These are phyloP conservation scores for Delichon dasypus DNA, from an alignment of 2,797 vertebrate genomes.

Conservation along the genomic window DNA sequence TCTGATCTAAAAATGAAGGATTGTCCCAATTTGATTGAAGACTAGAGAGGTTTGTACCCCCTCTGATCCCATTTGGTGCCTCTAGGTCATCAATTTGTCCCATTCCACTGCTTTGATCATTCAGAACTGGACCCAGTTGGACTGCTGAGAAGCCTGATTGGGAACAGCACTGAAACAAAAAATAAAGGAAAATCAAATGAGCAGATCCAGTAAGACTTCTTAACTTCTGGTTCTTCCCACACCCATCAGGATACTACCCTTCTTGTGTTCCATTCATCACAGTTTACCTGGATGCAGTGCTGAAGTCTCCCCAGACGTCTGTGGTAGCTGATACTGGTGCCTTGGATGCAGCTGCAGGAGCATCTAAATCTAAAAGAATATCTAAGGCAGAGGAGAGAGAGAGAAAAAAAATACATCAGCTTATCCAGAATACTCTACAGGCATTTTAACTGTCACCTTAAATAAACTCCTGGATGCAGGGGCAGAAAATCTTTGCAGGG, in stretches of 20 bases:
- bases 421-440: not conserved
- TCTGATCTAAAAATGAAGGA: conserved; percentile 47
- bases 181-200: conserved; percentile 3
- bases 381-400: conserved; percentile 64
- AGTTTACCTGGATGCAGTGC: conserved; percentile 84
- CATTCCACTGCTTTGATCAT: conserved; percentile 19
- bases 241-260: not conserved
- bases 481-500: not conserved
- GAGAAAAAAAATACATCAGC: no score
- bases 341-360: conserved; percentile 80
- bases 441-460: not conserved
- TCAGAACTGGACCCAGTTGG: conserved; percentile 93
- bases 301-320: conserved; percentile 94
- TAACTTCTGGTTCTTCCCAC: not conserved
- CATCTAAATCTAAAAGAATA: conserved; percentile 87
- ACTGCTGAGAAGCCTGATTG: conserved; percentile 79
- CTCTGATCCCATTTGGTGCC: conserved; percentile 57
- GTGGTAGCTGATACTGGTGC: conserved; percentile 67
- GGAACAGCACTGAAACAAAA: conserved; percentile 72
- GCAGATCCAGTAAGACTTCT: not conserved
- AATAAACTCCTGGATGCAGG: not conserved
- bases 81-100: conserved; percentile 59
- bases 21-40: conserved; percentile 67
- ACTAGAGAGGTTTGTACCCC: conserved; percentile 24
- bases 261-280: not conserved